Percentiles rank a stretch among this genome's conserved stretches.
Conservation (phyloP, 2,113 vertebrate genomes). For the Ictalurus furcatus region DNA sequence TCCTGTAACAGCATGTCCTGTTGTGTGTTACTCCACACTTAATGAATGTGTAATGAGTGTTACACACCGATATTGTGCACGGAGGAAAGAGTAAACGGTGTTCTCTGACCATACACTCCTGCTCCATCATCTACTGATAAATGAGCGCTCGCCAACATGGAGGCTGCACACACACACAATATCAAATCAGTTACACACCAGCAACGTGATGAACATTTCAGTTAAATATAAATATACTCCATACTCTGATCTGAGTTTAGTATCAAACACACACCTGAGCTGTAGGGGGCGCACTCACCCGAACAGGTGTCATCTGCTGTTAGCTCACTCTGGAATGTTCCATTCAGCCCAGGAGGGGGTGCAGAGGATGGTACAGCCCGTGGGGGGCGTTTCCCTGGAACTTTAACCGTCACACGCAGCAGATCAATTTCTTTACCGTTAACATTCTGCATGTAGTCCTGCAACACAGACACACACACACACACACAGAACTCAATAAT, state of each 20-base stretch:
- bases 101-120: slow-evolving; percentile 18
- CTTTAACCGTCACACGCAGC: slow-evolving; percentile 92
- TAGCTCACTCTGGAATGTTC: slow-evolving; percentile 79
- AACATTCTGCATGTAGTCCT: slow-evolving; percentile 89
- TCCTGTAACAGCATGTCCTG: background rate
- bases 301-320: slow-evolving; percentile 62
- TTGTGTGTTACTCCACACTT: background rate
- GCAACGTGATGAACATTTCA: background rate
- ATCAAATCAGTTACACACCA: background rate
- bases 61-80: slow-evolving; percentile 37
- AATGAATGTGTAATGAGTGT: background rate
- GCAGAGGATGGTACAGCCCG: slow-evolving; percentile 84
- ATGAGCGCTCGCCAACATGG: background rate
- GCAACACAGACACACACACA: slow-evolving; percentile 29
- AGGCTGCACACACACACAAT: background rate
- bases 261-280: background rate
- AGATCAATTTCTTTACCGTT: slow-evolving; percentile 95
- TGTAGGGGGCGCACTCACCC: slow-evolving; percentile 57
- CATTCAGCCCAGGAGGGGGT: slow-evolving; percentile 81
- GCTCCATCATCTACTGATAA: background rate
- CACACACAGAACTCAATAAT: background rate
- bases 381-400: slow-evolving; percentile 92
- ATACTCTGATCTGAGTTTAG: background rate
- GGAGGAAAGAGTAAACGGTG: slow-evolving; percentile 14
- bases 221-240: background rate